phyloP scores from a whole-genome alignment of 2,888 invertebrate species.

The Drosophila meridiana region DNA sequence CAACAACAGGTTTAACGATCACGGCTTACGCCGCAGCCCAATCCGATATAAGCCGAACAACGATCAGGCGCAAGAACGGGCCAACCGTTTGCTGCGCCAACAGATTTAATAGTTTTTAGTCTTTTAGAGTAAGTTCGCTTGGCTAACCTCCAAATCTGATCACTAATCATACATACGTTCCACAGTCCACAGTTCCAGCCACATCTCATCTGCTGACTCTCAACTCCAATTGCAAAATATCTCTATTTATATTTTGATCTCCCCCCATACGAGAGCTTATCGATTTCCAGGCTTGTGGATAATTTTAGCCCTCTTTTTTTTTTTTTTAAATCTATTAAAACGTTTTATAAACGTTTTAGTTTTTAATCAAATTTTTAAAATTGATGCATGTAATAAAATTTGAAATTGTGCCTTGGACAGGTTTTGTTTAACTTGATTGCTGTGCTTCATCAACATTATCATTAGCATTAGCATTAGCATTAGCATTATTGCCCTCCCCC shows the following conservation, averaged over 20 bases:
- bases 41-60: no score
- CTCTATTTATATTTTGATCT: no score
- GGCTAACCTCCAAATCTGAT: background rate
- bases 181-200: background rate
- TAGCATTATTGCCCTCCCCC: conserved; percentile 8
- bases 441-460: conserved; percentile 30
- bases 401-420: background rate
- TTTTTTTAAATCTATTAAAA: background rate
- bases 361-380: background rate
- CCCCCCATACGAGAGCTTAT: background rate
- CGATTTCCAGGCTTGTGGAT: background rate
- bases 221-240: no score
- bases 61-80: background rate
- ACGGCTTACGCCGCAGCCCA: no score
- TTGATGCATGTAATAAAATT: background rate
- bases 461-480: conserved; percentile 16
- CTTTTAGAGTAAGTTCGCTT: background rate
- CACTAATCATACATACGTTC: background rate
- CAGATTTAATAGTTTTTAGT: no score
- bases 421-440: conserved; percentile 33
- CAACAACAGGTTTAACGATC: no score
- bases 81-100: background rate
- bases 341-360: no score
- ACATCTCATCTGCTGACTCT: background rate
- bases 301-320: background rate